Evolutionary conservation across 30 jellyfish, hydroid and myxozoan species (phyloP).

Genomic region (Aurelia coerulea): DNA sequence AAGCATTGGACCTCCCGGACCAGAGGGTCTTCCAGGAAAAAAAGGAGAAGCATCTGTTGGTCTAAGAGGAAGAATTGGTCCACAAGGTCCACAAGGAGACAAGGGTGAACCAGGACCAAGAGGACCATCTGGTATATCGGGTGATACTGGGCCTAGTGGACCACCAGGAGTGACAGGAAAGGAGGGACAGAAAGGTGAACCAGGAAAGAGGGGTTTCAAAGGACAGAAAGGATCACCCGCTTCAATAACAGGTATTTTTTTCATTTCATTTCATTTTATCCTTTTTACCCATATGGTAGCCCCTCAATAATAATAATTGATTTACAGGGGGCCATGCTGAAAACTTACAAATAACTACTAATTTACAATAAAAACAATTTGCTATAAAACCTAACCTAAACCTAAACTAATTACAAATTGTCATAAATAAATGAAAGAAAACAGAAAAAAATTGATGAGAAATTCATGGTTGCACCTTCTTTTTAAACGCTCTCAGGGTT

Average conservation of each 20-base stretch:
- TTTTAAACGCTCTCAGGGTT: too few species aligned
- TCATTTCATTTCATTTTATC: too few species aligned
- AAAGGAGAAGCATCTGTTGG: conserved; percentile 79
- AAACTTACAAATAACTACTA: too few species aligned
- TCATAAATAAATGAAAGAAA: too few species aligned
- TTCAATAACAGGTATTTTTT: conserved; percentile 43
- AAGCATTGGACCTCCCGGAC: conserved; percentile 73
- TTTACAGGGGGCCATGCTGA: too few species aligned
- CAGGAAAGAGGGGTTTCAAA: conserved; percentile 50
- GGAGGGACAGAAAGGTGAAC: conserved; percentile 73
- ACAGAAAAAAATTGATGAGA: too few species aligned
- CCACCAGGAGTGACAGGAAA: conserved; percentile 65
- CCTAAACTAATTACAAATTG: too few species aligned
- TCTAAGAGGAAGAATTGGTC: conserved; percentile 74
- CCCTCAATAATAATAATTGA: too few species aligned
- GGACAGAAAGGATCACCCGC: conserved; percentile 81
- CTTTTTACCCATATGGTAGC: neutral
- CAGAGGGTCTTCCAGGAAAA: conserved; percentile 68
- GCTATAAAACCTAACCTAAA: too few species aligned
- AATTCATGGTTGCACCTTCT: too few species aligned
- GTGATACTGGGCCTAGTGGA: conserved; percentile 52
- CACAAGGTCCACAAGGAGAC: conserved; percentile 72
- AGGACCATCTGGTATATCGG: conserved; percentile 71
- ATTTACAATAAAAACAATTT: too few species aligned
- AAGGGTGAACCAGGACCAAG: conserved; percentile 69